A percentile compares a stretch with the other conserved stretches of the same genome.
phyloP scores from a whole-genome alignment of 2,888 invertebrate genomes.

The Rhagophthalmus giganteus region DNA sequence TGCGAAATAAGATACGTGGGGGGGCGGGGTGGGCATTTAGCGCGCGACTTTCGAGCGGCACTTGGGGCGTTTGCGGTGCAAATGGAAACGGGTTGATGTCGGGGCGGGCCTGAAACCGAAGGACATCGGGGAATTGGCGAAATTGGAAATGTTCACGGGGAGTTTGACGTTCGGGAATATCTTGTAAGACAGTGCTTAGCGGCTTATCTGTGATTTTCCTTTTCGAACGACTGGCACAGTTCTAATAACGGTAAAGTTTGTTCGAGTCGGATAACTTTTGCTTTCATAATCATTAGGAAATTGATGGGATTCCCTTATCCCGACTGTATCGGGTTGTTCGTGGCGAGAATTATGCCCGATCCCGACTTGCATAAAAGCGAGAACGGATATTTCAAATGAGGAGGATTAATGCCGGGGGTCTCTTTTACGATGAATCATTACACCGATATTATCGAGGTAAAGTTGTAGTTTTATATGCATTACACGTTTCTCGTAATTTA shows the following conservation, averaged over 20 bases:
- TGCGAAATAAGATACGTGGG: constrained; percentile 25
- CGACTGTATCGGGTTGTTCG: neutral
- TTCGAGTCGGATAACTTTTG: neutral
- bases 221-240: constrained; percentile 10
- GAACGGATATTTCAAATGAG: constrained; percentile 14
- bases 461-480: constrained; percentile 24
- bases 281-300: neutral
- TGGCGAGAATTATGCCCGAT: neutral
- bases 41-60: constrained; percentile 19
- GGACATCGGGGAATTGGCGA: constrained; percentile 31
- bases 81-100: constrained; percentile 30
- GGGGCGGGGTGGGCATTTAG: constrained; percentile 22
- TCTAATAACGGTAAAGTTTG: constrained; percentile 7
- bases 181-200: constrained; percentile 26
- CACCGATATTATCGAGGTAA: constrained; percentile 19
- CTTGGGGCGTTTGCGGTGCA: constrained; percentile 29
- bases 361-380: neutral
- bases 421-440: constrained; percentile 18
- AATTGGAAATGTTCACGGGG: constrained; percentile 32
- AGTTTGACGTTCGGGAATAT: constrained; percentile 31
- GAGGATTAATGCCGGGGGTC: constrained; percentile 17
- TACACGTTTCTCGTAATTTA: constrained; percentile 28
- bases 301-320: neutral
- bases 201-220: constrained; percentile 25
- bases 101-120: constrained; percentile 23